Evolutionary conservation across 1,140 invertebrate genomes (phyloP).

Genomic region (Odontomachus brunneus): DNA sequence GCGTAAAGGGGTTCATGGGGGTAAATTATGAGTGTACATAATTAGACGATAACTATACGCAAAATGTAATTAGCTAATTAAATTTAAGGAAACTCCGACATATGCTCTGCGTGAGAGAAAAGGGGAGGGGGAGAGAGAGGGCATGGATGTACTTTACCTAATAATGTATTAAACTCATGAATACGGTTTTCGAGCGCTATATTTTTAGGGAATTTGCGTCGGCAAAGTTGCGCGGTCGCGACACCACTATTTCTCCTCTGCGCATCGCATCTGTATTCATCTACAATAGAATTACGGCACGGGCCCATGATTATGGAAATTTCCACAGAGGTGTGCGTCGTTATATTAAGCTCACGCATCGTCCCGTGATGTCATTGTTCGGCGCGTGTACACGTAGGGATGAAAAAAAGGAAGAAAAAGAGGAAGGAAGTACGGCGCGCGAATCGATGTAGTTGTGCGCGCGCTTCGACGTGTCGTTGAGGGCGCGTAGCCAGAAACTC

Average conservation of each 20-base stretch:
- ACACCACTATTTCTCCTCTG: background rate
- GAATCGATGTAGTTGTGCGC: slow-evolving; percentile 31
- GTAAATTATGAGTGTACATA: slow-evolving; percentile 9
- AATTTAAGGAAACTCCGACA: slow-evolving; percentile 17
- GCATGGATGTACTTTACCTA: background rate
- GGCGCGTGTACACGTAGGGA: slow-evolving; percentile 30
- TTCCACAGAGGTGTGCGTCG: slow-evolving; percentile 24
- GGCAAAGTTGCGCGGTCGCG: background rate
- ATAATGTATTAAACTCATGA: slow-evolving; percentile 7
- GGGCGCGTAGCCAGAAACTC: slow-evolving; percentile 23
- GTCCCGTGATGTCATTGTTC: slow-evolving; percentile 50
- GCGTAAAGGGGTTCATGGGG: background rate
- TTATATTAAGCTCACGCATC: slow-evolving; percentile 52
- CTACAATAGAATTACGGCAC: slow-evolving; percentile 47
- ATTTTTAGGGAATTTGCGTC: slow-evolving; percentile 9
- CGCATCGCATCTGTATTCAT: slow-evolving; percentile 11
- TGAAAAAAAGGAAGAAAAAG: slow-evolving; percentile 34
- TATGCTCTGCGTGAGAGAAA: background rate
- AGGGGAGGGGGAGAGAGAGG: too few species aligned
- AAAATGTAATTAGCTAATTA: slow-evolving; percentile 39
- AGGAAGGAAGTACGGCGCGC: background rate
- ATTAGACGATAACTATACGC: background rate
- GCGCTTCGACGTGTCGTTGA: slow-evolving; percentile 11
- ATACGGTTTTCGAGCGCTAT: background rate
- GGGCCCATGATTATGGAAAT: slow-evolving; percentile 56